Percentiles rank a stretch among this genome's conserved stretches.
phyloP scores from a whole-genome alignment of 2,888 invertebrate species.

The Heliconius ismenius region DNA sequence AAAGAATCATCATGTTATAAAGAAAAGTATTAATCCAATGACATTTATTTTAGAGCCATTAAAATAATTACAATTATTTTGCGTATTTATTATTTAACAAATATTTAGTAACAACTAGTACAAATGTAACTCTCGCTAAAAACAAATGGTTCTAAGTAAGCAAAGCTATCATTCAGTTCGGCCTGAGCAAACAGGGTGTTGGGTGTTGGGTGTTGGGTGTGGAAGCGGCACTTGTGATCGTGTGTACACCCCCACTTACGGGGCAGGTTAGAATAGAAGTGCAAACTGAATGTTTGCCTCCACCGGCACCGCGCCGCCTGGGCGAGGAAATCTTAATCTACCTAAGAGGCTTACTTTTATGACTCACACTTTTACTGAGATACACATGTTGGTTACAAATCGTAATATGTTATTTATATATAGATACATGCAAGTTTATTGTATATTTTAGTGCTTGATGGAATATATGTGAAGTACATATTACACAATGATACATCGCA shows the following conservation, averaged over 20 bases:
- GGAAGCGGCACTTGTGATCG: slow-evolving; percentile 69
- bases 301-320: slow-evolving; percentile 53
- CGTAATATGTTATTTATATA: neutral
- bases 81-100: neutral
- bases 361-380: slow-evolving; percentile 35
- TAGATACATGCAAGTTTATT: neutral
- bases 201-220: slow-evolving; percentile 58
- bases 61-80: neutral
- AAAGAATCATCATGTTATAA: no score
- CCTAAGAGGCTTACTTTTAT: slow-evolving; percentile 43
- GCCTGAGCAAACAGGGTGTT: slow-evolving; percentile 59
- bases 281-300: slow-evolving; percentile 68
- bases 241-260: slow-evolving; percentile 78
- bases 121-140: slow-evolving; percentile 36
- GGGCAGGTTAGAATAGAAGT: slow-evolving; percentile 67
- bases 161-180: slow-evolving; percentile 54
- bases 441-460: neutral
- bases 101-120: slow-evolving; percentile 27
- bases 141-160: slow-evolving; percentile 59
- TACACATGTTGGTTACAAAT: neutral
- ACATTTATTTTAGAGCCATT: no score
- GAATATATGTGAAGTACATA: no score
- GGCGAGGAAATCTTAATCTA: slow-evolving; percentile 75
- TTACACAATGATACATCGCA: no score
- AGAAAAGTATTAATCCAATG: no score